Base-by-base conservation (phyloP, 2,888 invertebrate species). In the Sericinus montela region DNA sequence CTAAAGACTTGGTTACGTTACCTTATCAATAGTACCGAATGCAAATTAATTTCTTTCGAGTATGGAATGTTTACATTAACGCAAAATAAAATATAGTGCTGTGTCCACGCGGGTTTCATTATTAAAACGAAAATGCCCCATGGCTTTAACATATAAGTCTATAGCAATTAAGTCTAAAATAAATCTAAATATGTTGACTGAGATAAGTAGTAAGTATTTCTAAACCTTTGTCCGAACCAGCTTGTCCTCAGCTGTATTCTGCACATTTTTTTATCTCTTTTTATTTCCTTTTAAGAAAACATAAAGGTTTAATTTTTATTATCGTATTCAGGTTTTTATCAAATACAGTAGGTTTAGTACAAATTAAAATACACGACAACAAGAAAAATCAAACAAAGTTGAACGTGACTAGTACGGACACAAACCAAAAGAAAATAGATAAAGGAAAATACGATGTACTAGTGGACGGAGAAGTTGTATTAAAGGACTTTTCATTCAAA, bases 371-470 rank as follows among this genome's bases (percentile, higher is more conserved):
- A 54, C 42, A 64, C 9, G 71, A 75, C 35, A 46, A 47, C 4
- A 72, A 63, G 37, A 76, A 70, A 9, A 79, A 81, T 53, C 65
- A 37, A 55, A 75, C 75, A 1, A 66, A 57, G 43, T 52, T 83
- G 30, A 58, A 42, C 25, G 47, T 73, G 29, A 13, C 48, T 8
- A 86, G 79, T 53, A 63, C 55, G 38, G 63, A 82, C 35, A 67
- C 30, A 1, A 49, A 54, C 6, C 77, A 82, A 53, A 58, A 56
- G 0, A 54, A 58, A 6, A 60, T 90, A 19, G 54, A 65, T 1
- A 81, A 80, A 51, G 84, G 81, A 2, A 63, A 49, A 0, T 89
- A 83, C 53, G 69, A 89, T 36, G 60, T 91, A 1, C 36, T 64
- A 6, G 57, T 91, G 0, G 69, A 80, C 45, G 73, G 70, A 0